Evolutionary conservation across 2,113 vertebrate species (phyloP), one percentile per base, ranked within the genome.

Genomic region (Clarias batrachus): DNA sequence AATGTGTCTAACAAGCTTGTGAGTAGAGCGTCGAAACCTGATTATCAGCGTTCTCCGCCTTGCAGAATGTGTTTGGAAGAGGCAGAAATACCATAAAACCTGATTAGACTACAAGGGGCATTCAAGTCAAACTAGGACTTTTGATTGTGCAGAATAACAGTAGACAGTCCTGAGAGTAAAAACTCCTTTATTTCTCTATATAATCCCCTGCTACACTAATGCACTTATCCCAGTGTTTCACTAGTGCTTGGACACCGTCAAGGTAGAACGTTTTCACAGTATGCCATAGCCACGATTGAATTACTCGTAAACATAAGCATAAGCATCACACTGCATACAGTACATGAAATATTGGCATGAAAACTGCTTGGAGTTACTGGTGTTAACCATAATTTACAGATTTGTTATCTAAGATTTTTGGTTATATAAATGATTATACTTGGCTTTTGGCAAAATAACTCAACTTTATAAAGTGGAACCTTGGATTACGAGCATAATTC

Each of bases 1-100:
- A 88, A 87, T 21, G 83, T 84, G 89, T 91, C 90, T 92, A 93
- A 93, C 27, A 54, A 80, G 85, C 54, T 33, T 70, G 77, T 41
- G 63, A 54, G 62, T 79, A 70, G 16, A 56, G 52, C 52, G 19
- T 71, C 66, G 70, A 66, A 81, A 11, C 8, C 56, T 70, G 57
- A 57, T 80, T 70, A 71, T 86, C 65, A 81, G 56, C 52, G 3
- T 60, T 59, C 68, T 9, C 21, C 73, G 68, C 14, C 14, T 41
- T 27, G 57, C n/a, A 27, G 25, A 77, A 85, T 48, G 33, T 63
- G 23, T 10, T 48, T 70, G 30, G 13, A 30, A 74, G 74, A 9
- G 63, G 57, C 60, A 65, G 41, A 79, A 21, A 37, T 68, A 63
- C 41, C 3, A 12, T 13, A 19, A 78, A 85, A 59, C 66, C 66